A percentile compares a stretch with the other conserved stretches of the same genome.
These are phyloP conservation scores for Idaea dimidiata DNA, from an alignment of 2,888 invertebrate genomes.

Conservation along the genomic window DNA sequence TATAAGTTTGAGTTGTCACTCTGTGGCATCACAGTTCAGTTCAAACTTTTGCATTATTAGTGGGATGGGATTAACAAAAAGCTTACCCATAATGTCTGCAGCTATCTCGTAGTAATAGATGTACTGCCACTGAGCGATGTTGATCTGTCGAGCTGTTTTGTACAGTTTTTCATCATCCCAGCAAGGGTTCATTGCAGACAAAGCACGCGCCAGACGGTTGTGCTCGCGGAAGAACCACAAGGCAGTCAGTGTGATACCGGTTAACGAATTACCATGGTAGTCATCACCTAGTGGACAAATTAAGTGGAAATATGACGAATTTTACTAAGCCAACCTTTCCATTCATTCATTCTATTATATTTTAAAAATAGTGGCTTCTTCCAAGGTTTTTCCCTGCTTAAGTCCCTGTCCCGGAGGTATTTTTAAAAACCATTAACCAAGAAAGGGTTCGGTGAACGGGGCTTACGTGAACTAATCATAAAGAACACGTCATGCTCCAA, in stretches of 20 bases:
- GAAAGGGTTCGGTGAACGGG: too few relatives aligned
- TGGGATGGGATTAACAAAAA: not conserved
- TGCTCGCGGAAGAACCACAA: constrained; percentile 42
- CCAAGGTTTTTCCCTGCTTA: too few relatives aligned
- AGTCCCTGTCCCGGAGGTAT: too few relatives aligned
- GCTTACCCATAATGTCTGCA: constrained; percentile 87
- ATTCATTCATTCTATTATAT: too few relatives aligned
- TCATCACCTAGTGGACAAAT: constrained; percentile 27
- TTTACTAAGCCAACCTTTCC: too few relatives aligned
- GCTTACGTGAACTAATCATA: too few relatives aligned
- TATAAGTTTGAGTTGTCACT: too few relatives aligned
- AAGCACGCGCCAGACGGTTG: not conserved
- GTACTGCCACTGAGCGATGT: constrained; percentile 89
- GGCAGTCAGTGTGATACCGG: constrained; percentile 29
- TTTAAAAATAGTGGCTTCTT: too few relatives aligned
- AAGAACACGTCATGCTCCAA: too few relatives aligned
- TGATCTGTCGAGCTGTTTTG: constrained; percentile 80
- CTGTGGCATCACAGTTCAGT: too few relatives aligned
- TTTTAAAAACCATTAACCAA: too few relatives aligned
- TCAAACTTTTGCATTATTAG: not conserved
- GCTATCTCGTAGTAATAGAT: constrained; percentile 90
- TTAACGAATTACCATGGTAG: constrained; percentile 29
- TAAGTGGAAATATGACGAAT: not conserved
- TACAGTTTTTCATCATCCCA: constrained; percentile 93
- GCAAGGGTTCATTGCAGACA: constrained; percentile 85